Base-by-base conservation (phyloP, 1,140 invertebrate genomes). In the Muscidifurax raptorellus region DNA sequence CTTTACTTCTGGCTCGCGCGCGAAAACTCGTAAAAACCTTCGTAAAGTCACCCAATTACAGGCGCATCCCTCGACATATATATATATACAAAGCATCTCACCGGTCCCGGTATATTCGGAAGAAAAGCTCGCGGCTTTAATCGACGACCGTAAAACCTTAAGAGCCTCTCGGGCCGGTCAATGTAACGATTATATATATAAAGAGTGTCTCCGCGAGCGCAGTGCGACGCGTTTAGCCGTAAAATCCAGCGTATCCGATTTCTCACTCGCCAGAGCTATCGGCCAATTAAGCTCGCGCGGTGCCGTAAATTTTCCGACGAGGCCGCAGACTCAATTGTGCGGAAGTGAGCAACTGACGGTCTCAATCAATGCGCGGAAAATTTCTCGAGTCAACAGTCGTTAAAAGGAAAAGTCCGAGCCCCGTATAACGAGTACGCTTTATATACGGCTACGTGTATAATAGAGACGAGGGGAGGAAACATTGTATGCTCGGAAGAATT, bases 161-260 rank as follows among this genome's bases (percentile, higher is more conserved):
- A 69, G 25, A 30, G 66, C 28, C 66, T n/a, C 59, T n/a, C n/a
- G n/a, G 4, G 59, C 59, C 59, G 59, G 15, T 18, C 59, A 64
- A 22, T n/a, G 59, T 15, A 18, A 69, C 13, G 13, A 10, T 10
- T 13, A 9, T 28, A 69, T 27, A 13, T 13, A 9, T 28, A 69
- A 12, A 13, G 2, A n/a, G 25, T 30, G 10, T 30, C n/a, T 27
- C 27, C 1, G 10, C 9, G 28, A n/a, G n/a, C n/a, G n/a, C n/a
- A n/a, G n/a, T n/a, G n/a, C n/a, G n/a, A n/a, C 9, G 27, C 66
- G 66, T 69, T 69, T 69, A 69, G 28, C 66, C 66, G 66, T 69
- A 30, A 69, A 69, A 69, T 30, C 12, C 25, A 5, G 25, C 66
- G 66, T 69, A 30, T n/a, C 52, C 52, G 22, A 59, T 59, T 59